A percentile compares a stretch with the other conserved stretches of the same genome.
phyloP scores from a whole-genome alignment of 2,888 invertebrate genomes.

The Rotaria magnacalcarata region DNA sequence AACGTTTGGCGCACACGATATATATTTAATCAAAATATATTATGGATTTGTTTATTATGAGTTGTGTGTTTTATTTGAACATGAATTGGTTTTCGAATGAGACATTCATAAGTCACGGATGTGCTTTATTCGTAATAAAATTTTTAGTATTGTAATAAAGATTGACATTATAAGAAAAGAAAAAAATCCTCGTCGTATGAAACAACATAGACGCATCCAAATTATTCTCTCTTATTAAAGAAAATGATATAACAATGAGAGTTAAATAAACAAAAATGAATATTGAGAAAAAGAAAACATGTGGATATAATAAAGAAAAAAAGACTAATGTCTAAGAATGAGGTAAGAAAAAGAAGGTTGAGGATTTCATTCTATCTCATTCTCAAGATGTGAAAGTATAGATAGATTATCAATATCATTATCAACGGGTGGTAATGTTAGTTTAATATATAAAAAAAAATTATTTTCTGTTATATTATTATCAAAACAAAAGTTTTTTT shows the following conservation, averaged over 20 bases:
- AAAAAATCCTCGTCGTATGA: background rate
- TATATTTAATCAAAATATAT: background rate
- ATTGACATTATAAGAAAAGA: slow-evolving; percentile 3
- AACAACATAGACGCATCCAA: background rate
- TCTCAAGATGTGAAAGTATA: background rate
- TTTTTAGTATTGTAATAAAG: slow-evolving; percentile 16
- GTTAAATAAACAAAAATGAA: slow-evolving; percentile 4
- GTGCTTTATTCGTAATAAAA: slow-evolving; percentile 1
- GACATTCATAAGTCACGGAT: slow-evolving; percentile 9
- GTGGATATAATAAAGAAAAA: background rate
- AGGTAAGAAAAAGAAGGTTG: background rate
- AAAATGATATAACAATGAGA: slow-evolving; percentile 9
- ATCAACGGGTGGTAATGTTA: too few relatives aligned
- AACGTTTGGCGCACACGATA: background rate
- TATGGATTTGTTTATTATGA: too few relatives aligned
- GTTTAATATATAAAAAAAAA: too few relatives aligned
- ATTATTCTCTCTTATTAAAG: background rate
- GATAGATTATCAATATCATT: background rate
- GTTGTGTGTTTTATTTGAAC: background rate
- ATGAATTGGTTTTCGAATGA: background rate
- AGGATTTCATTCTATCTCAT: background rate
- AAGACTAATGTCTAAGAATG: slow-evolving; percentile 1
- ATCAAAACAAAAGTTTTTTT: background rate
- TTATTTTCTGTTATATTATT: too few relatives aligned
- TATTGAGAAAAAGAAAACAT: background rate